A percentile compares a stretch with the other conserved stretches of the same genome.
Evolutionary conservation across 2,888 invertebrate species (phyloP).

Genomic region (Brassicogethes aeneus): DNA sequence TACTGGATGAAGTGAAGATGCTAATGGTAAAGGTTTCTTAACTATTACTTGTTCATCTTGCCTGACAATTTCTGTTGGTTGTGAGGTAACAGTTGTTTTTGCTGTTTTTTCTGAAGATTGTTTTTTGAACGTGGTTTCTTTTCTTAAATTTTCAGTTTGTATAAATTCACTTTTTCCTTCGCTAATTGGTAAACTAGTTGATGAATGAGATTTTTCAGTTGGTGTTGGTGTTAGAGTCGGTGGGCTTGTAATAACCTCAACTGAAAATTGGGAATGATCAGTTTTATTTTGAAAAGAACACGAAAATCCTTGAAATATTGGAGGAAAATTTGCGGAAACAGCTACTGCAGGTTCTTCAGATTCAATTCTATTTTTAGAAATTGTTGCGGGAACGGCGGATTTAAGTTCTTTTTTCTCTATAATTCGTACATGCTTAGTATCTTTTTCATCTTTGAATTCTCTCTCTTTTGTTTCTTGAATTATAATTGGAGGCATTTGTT

Average conservation of each 20-base stretch:
- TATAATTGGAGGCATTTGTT: constrained; percentile 13
- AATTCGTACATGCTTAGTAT: neutral
- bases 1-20: constrained; percentile 46
- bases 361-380: constrained; percentile 4
- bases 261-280: constrained; percentile 28
- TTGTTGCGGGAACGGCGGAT: constrained; percentile 7
- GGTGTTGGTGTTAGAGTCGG: constrained; percentile 23
- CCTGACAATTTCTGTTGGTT: constrained; percentile 10
- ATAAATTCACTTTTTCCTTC: constrained; percentile 10
- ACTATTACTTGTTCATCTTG: constrained; percentile 28
- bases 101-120: constrained; percentile 16
- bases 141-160: constrained; percentile 22
- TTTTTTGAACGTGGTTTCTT: constrained; percentile 20
- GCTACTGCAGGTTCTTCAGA: constrained; percentile 9
- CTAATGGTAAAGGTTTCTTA: constrained; percentile 27
- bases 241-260: constrained; percentile 28
- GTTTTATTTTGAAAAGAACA: constrained; percentile 31
- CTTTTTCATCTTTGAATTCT: constrained; percentile 10
- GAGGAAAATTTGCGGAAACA: constrained; percentile 16
- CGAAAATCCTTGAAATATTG: constrained; percentile 29
- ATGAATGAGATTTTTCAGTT: constrained; percentile 13
- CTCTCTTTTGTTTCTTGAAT: constrained; percentile 14
- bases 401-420: constrained; percentile 6
- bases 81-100: constrained; percentile 10
- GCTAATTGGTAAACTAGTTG: neutral